A percentile compares a stretch with the other conserved stretches of the same genome.
Evolutionary conservation across 2,113 vertebrate species (phyloP).

Genomic region (Equus przewalskii): DNA sequence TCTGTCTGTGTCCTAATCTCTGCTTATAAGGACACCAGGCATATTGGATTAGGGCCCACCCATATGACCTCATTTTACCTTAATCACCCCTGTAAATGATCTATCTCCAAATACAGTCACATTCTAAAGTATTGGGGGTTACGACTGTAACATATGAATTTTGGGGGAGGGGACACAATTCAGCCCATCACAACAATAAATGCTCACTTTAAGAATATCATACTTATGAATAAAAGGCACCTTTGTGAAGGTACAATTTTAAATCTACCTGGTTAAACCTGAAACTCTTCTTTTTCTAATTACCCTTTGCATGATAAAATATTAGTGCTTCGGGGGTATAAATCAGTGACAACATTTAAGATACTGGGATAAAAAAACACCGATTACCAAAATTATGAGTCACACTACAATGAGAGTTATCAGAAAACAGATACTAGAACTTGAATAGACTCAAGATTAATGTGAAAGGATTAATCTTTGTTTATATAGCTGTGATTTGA

Average conservation of each 20-base stretch:
- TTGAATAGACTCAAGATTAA: conserved; percentile 12
- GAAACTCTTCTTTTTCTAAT: conserved; percentile 48
- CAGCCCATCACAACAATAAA: background rate
- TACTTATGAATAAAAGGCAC: background rate
- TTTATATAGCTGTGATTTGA: background rate
- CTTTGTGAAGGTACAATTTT: background rate
- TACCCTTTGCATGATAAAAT: background rate
- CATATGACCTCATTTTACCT: background rate
- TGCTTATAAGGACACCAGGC: background rate
- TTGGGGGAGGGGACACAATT: background rate
- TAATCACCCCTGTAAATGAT: background rate
- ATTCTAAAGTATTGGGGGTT: background rate
- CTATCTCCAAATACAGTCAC: background rate
- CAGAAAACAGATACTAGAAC: background rate
- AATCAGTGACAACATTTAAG: conserved; percentile 24
- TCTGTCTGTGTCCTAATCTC: background rate
- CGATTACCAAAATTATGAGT: conserved; percentile 41
- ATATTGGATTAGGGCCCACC: background rate
- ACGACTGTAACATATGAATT: background rate
- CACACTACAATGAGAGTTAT: background rate
- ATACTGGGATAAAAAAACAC: background rate
- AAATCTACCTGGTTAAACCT: conserved; percentile 20
- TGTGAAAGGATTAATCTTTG: background rate
- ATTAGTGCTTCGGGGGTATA: background rate
- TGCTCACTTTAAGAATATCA: background rate